Evolutionary conservation across 2,113 vertebrate genomes (phyloP).

Genomic region (Camelus bactrianus): DNA sequence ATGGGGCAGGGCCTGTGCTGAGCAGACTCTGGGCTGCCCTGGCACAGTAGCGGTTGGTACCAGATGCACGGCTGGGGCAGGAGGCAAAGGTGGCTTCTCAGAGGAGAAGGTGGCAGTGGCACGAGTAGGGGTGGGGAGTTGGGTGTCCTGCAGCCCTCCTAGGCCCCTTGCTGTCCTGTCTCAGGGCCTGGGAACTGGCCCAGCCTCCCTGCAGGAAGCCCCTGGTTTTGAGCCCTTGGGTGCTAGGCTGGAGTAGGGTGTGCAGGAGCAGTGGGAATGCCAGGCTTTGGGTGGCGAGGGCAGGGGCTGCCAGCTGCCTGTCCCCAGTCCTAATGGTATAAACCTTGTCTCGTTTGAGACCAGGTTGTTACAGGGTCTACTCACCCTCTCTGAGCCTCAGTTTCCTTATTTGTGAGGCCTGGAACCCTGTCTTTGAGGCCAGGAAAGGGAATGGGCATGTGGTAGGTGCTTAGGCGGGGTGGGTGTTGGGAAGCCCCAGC

Average conservation of each 20-base stretch:
- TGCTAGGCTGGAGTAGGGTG: background rate
- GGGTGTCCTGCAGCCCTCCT: background rate
- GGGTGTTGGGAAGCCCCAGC: background rate
- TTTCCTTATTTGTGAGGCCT: background rate
- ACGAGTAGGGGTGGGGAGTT: background rate
- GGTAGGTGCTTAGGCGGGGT: background rate
- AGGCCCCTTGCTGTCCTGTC: background rate
- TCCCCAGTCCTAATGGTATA: too few relatives aligned
- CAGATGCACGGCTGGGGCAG: accelerated
- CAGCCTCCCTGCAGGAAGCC: background rate
- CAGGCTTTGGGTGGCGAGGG: background rate
- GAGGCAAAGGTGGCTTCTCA: background rate
- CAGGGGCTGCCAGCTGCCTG: background rate
- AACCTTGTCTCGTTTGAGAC: background rate
- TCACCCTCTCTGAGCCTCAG: background rate
- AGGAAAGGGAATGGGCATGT: background rate
- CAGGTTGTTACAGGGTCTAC: background rate
- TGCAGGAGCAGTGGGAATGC: background rate
- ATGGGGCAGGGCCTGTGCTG: background rate
- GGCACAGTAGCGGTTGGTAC: background rate
- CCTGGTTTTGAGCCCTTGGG: background rate
- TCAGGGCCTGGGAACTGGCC: background rate
- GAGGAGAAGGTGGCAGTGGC: background rate
- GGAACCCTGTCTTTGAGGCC: constrained; percentile 11
- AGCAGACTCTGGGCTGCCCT: background rate